A percentile compares a stretch with the other conserved stretches of the same genome.
These are phyloP conservation scores for Apamea epomidion DNA, from an alignment of 2,888 invertebrate species.

Conservation along the genomic window DNA sequence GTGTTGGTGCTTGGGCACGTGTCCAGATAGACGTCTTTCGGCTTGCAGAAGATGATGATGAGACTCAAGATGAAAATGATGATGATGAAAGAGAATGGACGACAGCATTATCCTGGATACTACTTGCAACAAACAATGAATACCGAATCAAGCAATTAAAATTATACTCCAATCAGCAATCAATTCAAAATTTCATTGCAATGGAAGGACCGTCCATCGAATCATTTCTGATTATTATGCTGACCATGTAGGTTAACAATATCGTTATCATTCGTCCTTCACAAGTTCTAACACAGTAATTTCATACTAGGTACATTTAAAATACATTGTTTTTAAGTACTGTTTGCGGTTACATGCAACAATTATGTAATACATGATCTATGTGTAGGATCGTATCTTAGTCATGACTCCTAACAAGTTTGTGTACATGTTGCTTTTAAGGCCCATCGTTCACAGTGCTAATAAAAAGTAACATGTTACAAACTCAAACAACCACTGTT, in stretches of 20 bases:
- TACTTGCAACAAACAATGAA: not conserved
- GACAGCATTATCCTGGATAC: not conserved
- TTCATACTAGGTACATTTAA: not conserved
- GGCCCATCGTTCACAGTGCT: not conserved
- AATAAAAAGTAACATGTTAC: not conserved
- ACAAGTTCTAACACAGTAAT: not conserved
- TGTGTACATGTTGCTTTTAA: not conserved
- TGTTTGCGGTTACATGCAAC: not conserved
- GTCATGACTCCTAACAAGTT: not conserved
- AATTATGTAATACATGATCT: not conserved
- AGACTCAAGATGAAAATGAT: too few species aligned
- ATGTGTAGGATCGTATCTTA: not conserved
- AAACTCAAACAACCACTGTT: not conserved
- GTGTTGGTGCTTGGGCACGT: not conserved
- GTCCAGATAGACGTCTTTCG: not conserved
- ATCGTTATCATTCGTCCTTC: conserved; percentile 28
- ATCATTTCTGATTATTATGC: not conserved
- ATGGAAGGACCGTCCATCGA: not conserved
- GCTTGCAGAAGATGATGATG: not conserved
- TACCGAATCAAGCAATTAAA: not conserved
- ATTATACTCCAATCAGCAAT: not conserved
- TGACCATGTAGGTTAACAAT: not conserved
- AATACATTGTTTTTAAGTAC: conserved; percentile 13
- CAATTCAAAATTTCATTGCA: not conserved
- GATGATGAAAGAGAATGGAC: not conserved